These are phyloP conservation scores for Pristionchus mayeri DNA, from an alignment of 2,888 invertebrate genomes.

Conservation along the genomic window DNA sequence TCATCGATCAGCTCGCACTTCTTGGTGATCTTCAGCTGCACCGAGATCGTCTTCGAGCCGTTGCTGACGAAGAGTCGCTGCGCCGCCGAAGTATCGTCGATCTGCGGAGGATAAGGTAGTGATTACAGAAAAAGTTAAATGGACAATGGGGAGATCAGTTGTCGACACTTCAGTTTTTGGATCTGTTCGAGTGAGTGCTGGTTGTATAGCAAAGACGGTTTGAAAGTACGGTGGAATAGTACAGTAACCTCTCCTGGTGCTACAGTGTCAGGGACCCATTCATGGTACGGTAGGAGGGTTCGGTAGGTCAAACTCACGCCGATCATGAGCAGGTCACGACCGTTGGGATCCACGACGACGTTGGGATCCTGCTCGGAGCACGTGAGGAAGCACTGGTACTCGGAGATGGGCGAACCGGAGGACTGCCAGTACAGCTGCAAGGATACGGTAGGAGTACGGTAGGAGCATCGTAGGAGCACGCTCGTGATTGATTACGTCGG, in stretches of 20 bases:
- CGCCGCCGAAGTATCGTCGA: not conserved
- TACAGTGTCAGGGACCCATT: not conserved
- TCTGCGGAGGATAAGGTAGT: not conserved
- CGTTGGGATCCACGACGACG: not conserved
- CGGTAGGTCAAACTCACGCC: not conserved
- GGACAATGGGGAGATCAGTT: not conserved
- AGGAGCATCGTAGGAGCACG: not conserved
- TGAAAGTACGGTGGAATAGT: not conserved
- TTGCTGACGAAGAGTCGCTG: constrained; percentile 19
- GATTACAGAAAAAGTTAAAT: not conserved
- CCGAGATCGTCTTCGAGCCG: not conserved
- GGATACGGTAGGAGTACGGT: not conserved
- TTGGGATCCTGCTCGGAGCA: constrained; percentile 24
- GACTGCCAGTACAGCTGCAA: constrained; percentile 43
- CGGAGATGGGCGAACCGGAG: constrained; percentile 26
- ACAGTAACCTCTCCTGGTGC: not conserved
- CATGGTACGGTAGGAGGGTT: too few relatives aligned
- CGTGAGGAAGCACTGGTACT: constrained; percentile 19
- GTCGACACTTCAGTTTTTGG: not conserved
- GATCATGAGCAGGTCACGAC: constrained; percentile 35
- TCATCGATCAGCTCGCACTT: not conserved
- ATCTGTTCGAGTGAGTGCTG: too few relatives aligned
- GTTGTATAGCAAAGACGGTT: too few relatives aligned
- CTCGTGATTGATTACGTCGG: not conserved
- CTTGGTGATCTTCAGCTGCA: constrained; percentile 1